These are phyloP conservation scores for Hephaestus fuliginosus DNA, from an alignment of 2,797 vertebrate genomes.

Conservation along the genomic window DNA sequence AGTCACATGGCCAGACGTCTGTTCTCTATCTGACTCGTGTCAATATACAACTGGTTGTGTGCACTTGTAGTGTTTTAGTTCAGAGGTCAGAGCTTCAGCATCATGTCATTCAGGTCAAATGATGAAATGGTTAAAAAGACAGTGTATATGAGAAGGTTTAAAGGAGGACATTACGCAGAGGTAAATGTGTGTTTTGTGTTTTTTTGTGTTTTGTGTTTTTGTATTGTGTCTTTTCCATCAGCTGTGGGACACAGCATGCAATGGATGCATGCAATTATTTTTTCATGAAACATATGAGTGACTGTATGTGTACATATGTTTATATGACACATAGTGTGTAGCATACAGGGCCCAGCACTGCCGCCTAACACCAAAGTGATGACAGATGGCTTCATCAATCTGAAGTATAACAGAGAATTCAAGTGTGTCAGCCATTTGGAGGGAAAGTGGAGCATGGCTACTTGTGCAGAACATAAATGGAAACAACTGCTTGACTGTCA, in stretches of 20 bases:
- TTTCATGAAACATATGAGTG: constrained; percentile 24
- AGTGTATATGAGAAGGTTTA: neutral
- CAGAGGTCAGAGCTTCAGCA: constrained; percentile 10
- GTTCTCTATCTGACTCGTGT: constrained; percentile 28
- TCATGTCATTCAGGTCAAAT: constrained; percentile 1
- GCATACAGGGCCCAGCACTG: neutral
- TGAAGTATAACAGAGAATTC: constrained; percentile 44
- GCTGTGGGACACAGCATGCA: neutral
- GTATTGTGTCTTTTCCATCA: neutral
- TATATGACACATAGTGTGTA: neutral
- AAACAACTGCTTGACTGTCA: constrained; percentile 47
- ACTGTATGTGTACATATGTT: constrained; percentile 27
- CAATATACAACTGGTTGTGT: neutral
- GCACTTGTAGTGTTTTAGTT: neutral
- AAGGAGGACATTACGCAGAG: neutral
- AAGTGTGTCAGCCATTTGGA: constrained; percentile 42
- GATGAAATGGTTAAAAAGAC: neutral
- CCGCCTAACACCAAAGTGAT: constrained; percentile 30
- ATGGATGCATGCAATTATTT: constrained; percentile 12
- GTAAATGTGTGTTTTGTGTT: neutral
- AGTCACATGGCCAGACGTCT: neutral
- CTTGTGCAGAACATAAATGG: constrained; percentile 44
- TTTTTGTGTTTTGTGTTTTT: neutral
- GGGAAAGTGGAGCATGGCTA: constrained; percentile 55
- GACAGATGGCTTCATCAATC: constrained; percentile 70